A percentile compares a stretch with the other conserved stretches of the same genome.
phyloP scores from a whole-genome alignment of 92 coral and sea anemone genomes.

The Bergia sp. region DNA sequence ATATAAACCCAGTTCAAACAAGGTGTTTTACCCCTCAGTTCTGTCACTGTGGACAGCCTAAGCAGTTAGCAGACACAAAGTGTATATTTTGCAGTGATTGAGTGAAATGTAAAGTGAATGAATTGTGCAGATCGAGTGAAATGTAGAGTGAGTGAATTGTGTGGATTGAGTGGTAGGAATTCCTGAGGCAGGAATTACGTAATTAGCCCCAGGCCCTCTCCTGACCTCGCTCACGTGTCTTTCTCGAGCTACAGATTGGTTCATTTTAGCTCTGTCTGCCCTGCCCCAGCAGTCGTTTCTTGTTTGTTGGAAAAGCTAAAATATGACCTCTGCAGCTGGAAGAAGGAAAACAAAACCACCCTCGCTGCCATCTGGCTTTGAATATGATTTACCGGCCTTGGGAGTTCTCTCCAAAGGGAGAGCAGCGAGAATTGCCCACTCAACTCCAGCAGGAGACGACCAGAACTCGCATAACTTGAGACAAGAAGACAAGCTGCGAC shows the following conservation, averaged over 20 bases:
- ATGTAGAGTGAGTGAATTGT: too few relatives aligned
- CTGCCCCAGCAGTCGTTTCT: not conserved
- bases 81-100: too few relatives aligned
- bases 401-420: not conserved
- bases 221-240: too few relatives aligned
- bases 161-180: too few relatives aligned
- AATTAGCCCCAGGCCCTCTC: too few relatives aligned
- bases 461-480: not conserved
- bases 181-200: too few relatives aligned
- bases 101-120: too few relatives aligned
- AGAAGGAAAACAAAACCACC: constrained; percentile 12
- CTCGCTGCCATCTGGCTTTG: constrained; percentile 2
- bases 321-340: not conserved
- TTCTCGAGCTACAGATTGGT: not conserved
- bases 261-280: not conserved
- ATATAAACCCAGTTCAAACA: too few relatives aligned
- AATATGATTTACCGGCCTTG: not conserved
- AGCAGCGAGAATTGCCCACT: not conserved
- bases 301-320: not conserved
- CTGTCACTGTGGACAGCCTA: too few relatives aligned
- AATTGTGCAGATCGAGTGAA: too few relatives aligned
- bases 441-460: constrained; percentile 1
- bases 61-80: too few relatives aligned
- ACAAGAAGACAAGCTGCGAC: not conserved
- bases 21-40: too few relatives aligned